Percentiles rank a stretch among this genome's conserved stretches.
These are phyloP conservation scores for Ceyx margarethae DNA, from an alignment of 2,113 vertebrate genomes.

Conservation along the genomic window DNA sequence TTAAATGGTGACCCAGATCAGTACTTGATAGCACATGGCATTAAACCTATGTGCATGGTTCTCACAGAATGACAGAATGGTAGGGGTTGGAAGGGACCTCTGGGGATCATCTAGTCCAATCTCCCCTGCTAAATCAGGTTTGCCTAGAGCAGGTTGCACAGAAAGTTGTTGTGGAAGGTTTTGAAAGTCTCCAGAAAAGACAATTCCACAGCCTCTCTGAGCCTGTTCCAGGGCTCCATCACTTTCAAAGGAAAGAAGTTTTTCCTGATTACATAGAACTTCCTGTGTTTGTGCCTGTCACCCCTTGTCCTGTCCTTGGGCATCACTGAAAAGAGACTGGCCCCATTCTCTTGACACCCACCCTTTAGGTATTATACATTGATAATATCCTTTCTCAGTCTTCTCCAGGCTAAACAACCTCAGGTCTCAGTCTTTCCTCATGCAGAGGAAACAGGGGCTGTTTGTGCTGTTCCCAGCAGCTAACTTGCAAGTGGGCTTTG, in stretches of 20 bases:
- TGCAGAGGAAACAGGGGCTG: neutral
- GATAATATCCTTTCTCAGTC: neutral
- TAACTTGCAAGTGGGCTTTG: fast-evolving
- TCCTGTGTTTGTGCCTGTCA: neutral
- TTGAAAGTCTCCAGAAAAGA: neutral
- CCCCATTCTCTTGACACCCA: neutral
- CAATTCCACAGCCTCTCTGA: neutral
- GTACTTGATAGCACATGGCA: fast-evolving
- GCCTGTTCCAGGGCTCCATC: neutral
- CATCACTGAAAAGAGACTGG: neutral
- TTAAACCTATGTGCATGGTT: neutral
- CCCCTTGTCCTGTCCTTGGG: neutral
- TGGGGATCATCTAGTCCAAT: neutral
- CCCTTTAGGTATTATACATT: neutral
- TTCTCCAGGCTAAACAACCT: neutral
- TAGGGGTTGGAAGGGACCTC: neutral
- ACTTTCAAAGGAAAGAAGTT: neutral
- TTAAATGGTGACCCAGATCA: neutral
- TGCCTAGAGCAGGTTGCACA: neutral
- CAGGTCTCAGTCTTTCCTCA: neutral
- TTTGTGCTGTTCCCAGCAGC: fast-evolving
- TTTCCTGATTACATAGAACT: neutral
- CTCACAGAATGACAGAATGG: neutral
- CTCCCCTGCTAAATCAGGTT: neutral
- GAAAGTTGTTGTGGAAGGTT: neutral